Evolutionary conservation across 2,888 invertebrate genomes (phyloP).

Genomic region (Aspidiotus destructor): DNA sequence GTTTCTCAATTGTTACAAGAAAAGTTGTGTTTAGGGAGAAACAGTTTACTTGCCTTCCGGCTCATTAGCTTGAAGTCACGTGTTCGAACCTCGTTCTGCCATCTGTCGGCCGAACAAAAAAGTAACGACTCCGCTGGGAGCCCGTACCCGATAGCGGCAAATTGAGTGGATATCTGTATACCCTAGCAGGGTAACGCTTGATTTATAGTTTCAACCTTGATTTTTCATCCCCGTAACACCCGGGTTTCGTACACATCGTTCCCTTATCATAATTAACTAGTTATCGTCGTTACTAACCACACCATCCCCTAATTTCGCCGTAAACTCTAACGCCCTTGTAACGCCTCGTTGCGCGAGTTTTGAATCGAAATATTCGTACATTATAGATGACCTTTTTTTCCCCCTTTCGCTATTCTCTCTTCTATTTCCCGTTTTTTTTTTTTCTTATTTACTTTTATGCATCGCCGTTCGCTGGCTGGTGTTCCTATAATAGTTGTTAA

Average conservation of each 20-base stretch:
- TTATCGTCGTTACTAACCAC: conserved; percentile 30
- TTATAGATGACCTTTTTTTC: not conserved
- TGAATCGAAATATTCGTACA: not conserved
- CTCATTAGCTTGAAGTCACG: conserved; percentile 32
- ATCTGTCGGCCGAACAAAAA: conserved; percentile 32
- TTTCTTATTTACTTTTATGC: too few relatives aligned
- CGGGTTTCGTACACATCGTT: conserved; percentile 19
- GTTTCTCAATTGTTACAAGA: too few relatives aligned
- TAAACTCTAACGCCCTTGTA: conserved; percentile 8
- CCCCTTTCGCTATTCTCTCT: too few relatives aligned
- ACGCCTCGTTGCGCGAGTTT: not conserved
- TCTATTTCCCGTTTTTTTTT: too few relatives aligned
- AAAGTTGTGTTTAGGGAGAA: not conserved
- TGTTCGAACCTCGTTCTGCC: conserved; percentile 24
- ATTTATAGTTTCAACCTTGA: conserved; percentile 29
- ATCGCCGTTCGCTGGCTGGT: too few relatives aligned
- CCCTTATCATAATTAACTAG: conserved; percentile 33
- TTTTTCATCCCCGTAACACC: conserved; percentile 24
- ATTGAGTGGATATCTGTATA: conserved; percentile 31
- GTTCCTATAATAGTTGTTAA: too few relatives aligned
- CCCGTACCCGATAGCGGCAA: conserved; percentile 32
- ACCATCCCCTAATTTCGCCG: conserved; percentile 25
- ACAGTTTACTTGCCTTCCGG: conserved; percentile 28
- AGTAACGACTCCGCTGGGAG: conserved; percentile 33
- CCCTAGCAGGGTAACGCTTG: conserved; percentile 20